Conservation (phyloP, 2,888 invertebrate genomes). For the Molanna angustata region DNA sequence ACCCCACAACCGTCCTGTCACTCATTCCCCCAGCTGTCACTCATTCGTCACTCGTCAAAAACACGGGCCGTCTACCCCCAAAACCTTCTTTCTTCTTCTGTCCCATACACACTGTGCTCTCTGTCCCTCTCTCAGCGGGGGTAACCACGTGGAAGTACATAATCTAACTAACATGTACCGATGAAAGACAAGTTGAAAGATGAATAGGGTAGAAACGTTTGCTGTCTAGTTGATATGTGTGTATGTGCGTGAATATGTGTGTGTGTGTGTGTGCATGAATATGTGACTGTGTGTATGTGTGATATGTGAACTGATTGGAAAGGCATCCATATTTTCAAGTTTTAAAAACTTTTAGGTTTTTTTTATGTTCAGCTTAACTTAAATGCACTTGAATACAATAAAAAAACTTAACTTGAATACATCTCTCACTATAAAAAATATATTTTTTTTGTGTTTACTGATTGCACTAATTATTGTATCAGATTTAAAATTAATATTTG, state of each 20-base stretch:
- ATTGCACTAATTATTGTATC: too few species aligned
- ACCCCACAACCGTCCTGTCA: slow-evolving; percentile 18
- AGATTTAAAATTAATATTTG: too few species aligned
- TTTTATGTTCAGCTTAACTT: too few species aligned
- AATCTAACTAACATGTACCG: slow-evolving; percentile 19
- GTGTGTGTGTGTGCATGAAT: neutral
- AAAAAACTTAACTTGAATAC: too few species aligned
- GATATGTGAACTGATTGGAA: too few species aligned
- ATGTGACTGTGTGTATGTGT: too few species aligned
- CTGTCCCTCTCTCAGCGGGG: slow-evolving; percentile 7
- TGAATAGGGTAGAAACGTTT: slow-evolving; percentile 19
- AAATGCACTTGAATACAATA: too few species aligned
- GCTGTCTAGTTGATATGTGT: slow-evolving; percentile 18
- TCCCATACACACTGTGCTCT: neutral
- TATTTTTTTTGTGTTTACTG: too few species aligned
- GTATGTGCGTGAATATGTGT: slow-evolving; percentile 2
- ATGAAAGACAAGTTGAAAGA: slow-evolving; percentile 27
- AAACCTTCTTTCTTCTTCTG: neutral
- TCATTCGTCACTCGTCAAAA: slow-evolving; percentile 33
- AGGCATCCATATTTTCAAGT: too few species aligned
- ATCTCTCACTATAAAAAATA: too few species aligned
- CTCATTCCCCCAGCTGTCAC: slow-evolving; percentile 30
- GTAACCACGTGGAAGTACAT: slow-evolving; percentile 26
- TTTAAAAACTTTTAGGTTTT: too few species aligned
- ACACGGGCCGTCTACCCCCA: slow-evolving; percentile 10